phyloP scores from a whole-genome alignment of 1,140 invertebrate genomes.

The Hermetia illucens region DNA sequence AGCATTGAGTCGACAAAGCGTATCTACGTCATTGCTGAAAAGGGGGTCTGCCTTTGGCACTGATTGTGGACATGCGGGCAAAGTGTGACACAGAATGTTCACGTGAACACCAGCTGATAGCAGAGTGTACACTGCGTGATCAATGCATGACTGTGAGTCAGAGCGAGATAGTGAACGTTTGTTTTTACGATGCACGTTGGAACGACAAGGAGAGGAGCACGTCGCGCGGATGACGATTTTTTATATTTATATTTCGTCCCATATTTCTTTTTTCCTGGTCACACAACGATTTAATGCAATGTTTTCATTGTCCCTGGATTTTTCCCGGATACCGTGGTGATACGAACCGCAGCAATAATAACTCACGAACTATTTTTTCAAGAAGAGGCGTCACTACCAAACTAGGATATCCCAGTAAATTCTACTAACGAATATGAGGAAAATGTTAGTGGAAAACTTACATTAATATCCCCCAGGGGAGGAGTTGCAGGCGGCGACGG shows the following conservation, averaged over 20 bases:
- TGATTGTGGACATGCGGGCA: no score
- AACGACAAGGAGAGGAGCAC: slow-evolving; percentile 14
- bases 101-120: slow-evolving; percentile 29
- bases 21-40: neutral
- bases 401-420: slow-evolving; percentile 1
- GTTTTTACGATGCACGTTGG: slow-evolving; percentile 29
- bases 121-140: slow-evolving; percentile 27
- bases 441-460: slow-evolving; percentile 29
- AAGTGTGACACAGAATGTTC: slow-evolving; percentile 22
- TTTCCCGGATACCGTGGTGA: neutral
- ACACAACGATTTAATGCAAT: neutral
- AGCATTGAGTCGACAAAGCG: neutral
- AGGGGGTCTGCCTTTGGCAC: no score
- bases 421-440: slow-evolving; percentile 9
- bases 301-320: slow-evolving; percentile 1
- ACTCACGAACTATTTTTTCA: slow-evolving; percentile 2
- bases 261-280: neutral
- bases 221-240: slow-evolving; percentile 11
- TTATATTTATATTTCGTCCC: slow-evolving; percentile 3
- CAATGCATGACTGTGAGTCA: slow-evolving; percentile 12
- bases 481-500: slow-evolving; percentile 44
- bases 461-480: slow-evolving; percentile 33
- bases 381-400: neutral
- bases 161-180: slow-evolving; percentile 22
- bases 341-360: neutral